Evolutionary conservation across 2,797 vertebrate genomes (phyloP).

Genomic region (Sandelia bainsii): DNA sequence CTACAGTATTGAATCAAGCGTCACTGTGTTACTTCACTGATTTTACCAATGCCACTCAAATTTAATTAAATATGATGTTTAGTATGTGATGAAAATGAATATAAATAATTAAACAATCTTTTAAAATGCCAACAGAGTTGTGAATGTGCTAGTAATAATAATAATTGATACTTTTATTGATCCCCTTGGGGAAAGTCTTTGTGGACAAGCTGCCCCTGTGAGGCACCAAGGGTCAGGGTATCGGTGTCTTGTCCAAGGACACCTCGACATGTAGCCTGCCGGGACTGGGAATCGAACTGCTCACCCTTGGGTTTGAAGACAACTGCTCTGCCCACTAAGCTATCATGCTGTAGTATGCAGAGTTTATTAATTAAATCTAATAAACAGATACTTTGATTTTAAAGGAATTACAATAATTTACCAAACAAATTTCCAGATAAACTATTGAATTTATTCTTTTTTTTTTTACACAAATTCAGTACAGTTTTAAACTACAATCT

Average conservation of each 20-base stretch:
- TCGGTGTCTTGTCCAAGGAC: too few species aligned
- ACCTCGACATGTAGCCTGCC: too few species aligned
- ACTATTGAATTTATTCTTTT: constrained; percentile 76
- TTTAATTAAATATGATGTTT: not conserved
- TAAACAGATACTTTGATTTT: constrained; percentile 21
- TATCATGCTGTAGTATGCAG: too few species aligned
- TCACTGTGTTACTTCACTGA: not conserved
- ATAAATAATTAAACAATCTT: not conserved
- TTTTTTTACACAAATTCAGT: constrained; percentile 79
- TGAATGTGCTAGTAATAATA: constrained; percentile 11
- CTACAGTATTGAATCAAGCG: not conserved
- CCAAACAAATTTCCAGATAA: constrained; percentile 45
- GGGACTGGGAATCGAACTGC: too few species aligned
- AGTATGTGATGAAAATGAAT: not conserved
- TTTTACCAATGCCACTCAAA: not conserved
- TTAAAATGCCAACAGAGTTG: not conserved
- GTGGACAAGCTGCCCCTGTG: too few species aligned
- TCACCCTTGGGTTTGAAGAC: too few species aligned
- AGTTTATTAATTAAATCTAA: constrained; percentile 34
- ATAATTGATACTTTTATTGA: too few species aligned
- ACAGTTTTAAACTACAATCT: constrained; percentile 65
- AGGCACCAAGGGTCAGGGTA: too few species aligned
- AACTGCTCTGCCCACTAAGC: too few species aligned
- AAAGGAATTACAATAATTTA: constrained; percentile 24
- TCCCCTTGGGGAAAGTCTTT: too few species aligned